Base-by-base conservation (phyloP, 2,888 invertebrate species). In the Drosophila yooni region DNA sequence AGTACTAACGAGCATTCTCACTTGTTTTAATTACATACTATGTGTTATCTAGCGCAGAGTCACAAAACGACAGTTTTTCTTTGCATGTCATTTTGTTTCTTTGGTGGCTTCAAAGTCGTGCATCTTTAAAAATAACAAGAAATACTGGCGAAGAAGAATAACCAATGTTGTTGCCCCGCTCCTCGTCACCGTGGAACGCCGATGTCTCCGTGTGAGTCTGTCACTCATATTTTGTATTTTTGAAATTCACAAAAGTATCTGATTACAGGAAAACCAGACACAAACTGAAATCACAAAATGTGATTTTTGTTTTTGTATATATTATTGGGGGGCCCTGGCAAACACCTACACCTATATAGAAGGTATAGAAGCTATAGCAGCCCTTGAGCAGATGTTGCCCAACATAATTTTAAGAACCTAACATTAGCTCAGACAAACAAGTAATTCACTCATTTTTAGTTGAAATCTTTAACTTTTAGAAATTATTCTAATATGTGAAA, bases 181-280 rank as follows among this genome's bases (percentile, higher is more conserved):
- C 46, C 67, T 15, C 43, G 11, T 27, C 27, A 15, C 18, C 74
- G 4, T 33, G 43, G 53, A 33, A 43, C 38, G 25, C 29, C 46
- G 60, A 70, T 52, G 57, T 66, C 76, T 68, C 64, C 82, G 69
- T 76, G 75, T 78, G 77, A 71, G 75, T 72, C 88, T 87, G 81
- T 81, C 90, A 90, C 81, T 90, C 90, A 90, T 83, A 90, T 91
- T 90, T 79, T 83, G 83, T 86, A 80, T 83, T 83, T 86, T 84
- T 73, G 78, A 86, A 90, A 90, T 86, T 90, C 89, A 88, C 82
- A 90, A 90, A 90, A 91, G 87, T 91, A 90, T 90, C 90, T 75
- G 70, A 81, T 90, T 87, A 91, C 90, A 90, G 90, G 90, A 91
- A 90, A 91, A 81, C 82, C 73, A 83, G 80, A 84, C 79, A 87